A percentile compares a stretch with the other conserved stretches of the same genome.
Evolutionary conservation across 2,888 invertebrate species (phyloP).

Genomic region (Bursaphelenchus okinawaensis): DNA sequence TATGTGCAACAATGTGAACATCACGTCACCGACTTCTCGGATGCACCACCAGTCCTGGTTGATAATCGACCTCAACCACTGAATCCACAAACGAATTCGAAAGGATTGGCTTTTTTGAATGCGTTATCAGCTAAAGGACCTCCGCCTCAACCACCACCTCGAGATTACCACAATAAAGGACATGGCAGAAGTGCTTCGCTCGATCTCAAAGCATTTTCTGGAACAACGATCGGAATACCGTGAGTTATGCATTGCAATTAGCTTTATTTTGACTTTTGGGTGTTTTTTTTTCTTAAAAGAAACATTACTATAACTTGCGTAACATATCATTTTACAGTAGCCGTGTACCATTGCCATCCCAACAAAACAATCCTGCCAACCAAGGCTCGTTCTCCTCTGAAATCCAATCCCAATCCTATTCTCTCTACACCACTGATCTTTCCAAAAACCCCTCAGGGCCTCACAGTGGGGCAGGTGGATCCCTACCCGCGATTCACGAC

Average conservation of each 20-base stretch:
- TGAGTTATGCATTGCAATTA: too few species aligned
- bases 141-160: constrained; percentile 52
- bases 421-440: not conserved
- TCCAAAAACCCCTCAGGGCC: not conserved
- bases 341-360: too few species aligned
- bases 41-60: constrained; percentile 51
- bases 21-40: constrained; percentile 44
- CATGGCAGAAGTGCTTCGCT: constrained; percentile 51
- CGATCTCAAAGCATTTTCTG: constrained; percentile 42
- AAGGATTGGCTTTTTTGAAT: constrained; percentile 15
- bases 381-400: too few species aligned
- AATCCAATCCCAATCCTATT: not conserved
- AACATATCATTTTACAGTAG: too few species aligned
- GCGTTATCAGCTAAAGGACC: constrained; percentile 36
- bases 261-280: too few species aligned
- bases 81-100: constrained; percentile 17
- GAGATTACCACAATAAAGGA: constrained; percentile 38
- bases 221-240: constrained; percentile 11
- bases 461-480: not conserved
- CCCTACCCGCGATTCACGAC: not conserved
- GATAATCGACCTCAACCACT: constrained; percentile 49
- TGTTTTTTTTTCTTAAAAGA: too few species aligned
- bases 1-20: not conserved
- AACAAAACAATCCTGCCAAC: too few species aligned
- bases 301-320: too few species aligned